Evolutionary conservation across 1,140 invertebrate species (phyloP).

Genomic region (Dendroctonus ponderosae): DNA sequence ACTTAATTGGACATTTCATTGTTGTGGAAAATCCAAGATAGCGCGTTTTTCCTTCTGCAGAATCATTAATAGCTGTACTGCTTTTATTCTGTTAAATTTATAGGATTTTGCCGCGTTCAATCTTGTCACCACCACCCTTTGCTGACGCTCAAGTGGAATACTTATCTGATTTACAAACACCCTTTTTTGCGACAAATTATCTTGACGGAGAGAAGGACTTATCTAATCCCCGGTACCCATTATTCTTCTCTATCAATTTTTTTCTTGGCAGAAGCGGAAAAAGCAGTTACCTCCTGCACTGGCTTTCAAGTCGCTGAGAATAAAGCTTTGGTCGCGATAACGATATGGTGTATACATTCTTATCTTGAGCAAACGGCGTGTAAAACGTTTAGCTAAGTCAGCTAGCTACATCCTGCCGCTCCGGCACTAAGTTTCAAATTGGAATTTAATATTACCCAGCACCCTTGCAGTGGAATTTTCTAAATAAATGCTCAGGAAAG

Average conservation of each 20-base stretch:
- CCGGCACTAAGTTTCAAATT: too few relatives aligned
- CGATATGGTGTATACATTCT: constrained; percentile 24
- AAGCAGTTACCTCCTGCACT: constrained; percentile 9
- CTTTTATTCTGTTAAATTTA: constrained; percentile 2
- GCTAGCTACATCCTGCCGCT: background rate
- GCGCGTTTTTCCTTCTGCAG: too few relatives aligned
- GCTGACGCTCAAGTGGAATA: constrained; percentile 5
- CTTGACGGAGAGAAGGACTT: constrained; percentile 7
- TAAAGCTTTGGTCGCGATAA: constrained; percentile 15
- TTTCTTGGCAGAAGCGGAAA: constrained; percentile 5
- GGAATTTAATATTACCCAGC: too few relatives aligned
- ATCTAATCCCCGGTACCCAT: constrained; percentile 10
- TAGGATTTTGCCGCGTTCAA: constrained; percentile 13
- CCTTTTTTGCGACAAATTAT: constrained; percentile 24
- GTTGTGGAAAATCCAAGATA: too few relatives aligned
- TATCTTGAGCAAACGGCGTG: constrained; percentile 9
- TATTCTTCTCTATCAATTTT: constrained; percentile 20
- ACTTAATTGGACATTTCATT: too few relatives aligned
- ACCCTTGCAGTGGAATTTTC: too few relatives aligned
- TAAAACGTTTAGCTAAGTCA: constrained; percentile 17
- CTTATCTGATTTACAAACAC: constrained; percentile 15
- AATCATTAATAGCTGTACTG: too few relatives aligned
- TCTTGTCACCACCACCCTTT: constrained; percentile 17
- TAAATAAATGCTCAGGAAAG: too few relatives aligned
- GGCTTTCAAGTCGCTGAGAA: constrained; percentile 3